These are phyloP conservation scores for Artibeus lituratus DNA, from an alignment of 2,797 vertebrate species.

Conservation along the genomic window DNA sequence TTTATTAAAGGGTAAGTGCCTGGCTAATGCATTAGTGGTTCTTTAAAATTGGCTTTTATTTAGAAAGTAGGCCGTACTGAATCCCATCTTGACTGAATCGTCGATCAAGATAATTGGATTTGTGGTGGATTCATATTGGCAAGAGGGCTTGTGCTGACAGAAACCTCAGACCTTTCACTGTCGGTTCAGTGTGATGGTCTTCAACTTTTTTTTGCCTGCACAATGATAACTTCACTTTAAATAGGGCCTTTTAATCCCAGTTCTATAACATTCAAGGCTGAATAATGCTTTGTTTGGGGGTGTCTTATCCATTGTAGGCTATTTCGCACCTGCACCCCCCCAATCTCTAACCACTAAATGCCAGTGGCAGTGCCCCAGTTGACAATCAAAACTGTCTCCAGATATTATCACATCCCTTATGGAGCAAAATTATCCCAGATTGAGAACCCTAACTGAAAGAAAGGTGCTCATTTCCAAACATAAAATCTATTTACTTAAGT, in stretches of 20 bases:
- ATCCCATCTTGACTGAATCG: background rate
- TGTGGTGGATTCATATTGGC: background rate
- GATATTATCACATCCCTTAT: background rate
- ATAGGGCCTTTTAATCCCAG: background rate
- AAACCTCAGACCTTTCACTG: background rate
- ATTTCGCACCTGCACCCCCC: background rate
- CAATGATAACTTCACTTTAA: background rate
- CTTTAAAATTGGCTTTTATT: background rate
- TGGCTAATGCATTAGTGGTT: background rate
- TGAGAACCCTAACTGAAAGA: background rate
- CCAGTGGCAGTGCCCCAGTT: background rate
- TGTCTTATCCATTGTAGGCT: background rate
- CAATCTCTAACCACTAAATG: background rate
- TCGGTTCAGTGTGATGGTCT: background rate
- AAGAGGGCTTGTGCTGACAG: background rate
- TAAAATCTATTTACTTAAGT: background rate
- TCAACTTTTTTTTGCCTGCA: background rate
- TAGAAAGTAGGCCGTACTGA: background rate
- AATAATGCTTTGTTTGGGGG: background rate
- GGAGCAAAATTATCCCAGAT: background rate
- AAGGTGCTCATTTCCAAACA: background rate
- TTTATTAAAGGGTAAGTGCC: background rate
- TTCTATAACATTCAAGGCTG: background rate
- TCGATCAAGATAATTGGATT: background rate
- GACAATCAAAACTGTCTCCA: background rate